phyloP scores from a whole-genome alignment of 2,888 invertebrate genomes.

The Meiosimyza platycephala region DNA sequence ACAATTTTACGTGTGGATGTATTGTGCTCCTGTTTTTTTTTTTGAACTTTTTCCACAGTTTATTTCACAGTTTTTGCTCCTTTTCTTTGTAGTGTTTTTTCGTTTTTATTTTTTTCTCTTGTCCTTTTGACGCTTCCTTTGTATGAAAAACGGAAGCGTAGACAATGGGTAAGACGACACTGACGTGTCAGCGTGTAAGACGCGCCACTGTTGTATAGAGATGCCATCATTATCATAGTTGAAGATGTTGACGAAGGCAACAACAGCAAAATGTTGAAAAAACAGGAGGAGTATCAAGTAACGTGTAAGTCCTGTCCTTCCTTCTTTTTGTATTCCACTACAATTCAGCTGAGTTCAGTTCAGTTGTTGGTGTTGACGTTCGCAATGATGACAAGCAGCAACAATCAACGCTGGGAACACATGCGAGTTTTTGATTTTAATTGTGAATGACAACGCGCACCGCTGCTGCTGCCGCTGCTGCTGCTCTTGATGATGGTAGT shows the following conservation, averaged over 20 bases:
- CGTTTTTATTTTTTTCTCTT: no score
- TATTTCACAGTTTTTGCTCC: background rate
- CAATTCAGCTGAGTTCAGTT: conserved; percentile 7
- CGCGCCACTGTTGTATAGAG: background rate
- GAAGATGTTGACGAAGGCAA: background rate
- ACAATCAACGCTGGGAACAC: background rate
- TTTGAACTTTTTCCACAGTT: no score
- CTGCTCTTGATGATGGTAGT: conserved; percentile 53
- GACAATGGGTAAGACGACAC: conserved; percentile 26
- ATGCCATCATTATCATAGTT: conserved; percentile 4
- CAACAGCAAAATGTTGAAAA: background rate
- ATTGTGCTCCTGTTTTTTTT: conserved; percentile 10
- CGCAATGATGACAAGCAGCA: conserved; percentile 19
- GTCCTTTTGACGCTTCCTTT: conserved; percentile 1
- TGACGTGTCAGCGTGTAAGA: conserved; percentile 25
- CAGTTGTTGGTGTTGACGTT: conserved; percentile 24
- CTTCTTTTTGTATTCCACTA: no score
- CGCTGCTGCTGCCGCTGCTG: conserved; percentile 55
- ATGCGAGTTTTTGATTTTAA: conserved; percentile 26
- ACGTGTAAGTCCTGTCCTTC: conserved; percentile 3
- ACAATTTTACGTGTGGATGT: conserved; percentile 5
- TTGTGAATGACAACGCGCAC: conserved; percentile 48
- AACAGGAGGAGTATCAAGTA: conserved; percentile 1
- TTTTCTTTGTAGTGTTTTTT: background rate
- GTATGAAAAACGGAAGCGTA: conserved; percentile 30